These are phyloP conservation scores for Lepidocolaptes lacrymiger DNA, from an alignment of 2,797 vertebrate genomes.

Conservation along the genomic window DNA sequence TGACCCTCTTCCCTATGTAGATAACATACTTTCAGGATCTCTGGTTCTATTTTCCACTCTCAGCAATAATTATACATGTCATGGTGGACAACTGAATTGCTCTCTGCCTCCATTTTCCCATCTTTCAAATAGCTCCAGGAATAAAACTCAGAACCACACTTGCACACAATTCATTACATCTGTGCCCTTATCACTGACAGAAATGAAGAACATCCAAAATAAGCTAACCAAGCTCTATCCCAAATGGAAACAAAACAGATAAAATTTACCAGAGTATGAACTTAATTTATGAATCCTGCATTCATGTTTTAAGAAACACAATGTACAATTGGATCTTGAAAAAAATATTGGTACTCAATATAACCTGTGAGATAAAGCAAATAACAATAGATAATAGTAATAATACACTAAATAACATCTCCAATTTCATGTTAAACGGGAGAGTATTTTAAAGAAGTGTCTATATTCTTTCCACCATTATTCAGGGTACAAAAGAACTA, in stretches of 20 bases:
- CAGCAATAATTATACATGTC: background rate
- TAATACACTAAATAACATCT: background rate
- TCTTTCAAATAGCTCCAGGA: background rate
- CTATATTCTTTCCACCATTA: background rate
- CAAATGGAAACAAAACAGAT: background rate
- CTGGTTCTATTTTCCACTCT: background rate
- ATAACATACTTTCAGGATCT: background rate
- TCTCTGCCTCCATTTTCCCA: background rate
- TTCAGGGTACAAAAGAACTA: background rate
- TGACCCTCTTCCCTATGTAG: background rate
- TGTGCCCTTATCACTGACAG: background rate
- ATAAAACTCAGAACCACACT: background rate
- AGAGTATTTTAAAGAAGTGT: background rate
- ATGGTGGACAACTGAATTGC: background rate
- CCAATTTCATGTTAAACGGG: background rate
- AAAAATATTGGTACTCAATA: background rate
- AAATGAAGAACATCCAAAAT: background rate
- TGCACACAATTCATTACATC: background rate
- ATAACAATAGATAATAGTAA: background rate
- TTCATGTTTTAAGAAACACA: background rate
- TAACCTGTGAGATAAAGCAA: background rate
- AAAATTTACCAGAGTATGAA: background rate
- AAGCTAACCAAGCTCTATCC: background rate
- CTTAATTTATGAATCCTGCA: background rate
- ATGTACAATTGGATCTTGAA: background rate